A percentile compares a stretch with the other conserved stretches of the same genome.
phyloP scores from a whole-genome alignment of 2,888 invertebrate species.

The Pseudolycoriella hygida region DNA sequence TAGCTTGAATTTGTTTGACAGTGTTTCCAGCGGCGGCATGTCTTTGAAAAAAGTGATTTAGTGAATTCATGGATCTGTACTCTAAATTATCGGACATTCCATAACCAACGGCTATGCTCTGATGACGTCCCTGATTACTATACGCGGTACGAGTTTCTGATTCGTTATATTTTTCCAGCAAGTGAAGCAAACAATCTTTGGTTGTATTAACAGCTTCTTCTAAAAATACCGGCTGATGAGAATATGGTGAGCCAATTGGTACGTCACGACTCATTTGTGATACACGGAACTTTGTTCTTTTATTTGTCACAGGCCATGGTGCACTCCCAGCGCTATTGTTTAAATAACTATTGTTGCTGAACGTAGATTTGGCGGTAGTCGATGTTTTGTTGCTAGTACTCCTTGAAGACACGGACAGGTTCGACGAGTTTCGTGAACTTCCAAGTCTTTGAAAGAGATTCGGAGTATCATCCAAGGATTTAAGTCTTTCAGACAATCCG shows the following conservation, averaged over 20 bases:
- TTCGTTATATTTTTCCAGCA: constrained; percentile 57
- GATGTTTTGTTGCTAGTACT: neutral
- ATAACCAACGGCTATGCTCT: constrained; percentile 62
- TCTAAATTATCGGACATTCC: constrained; percentile 53
- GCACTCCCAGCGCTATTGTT: constrained; percentile 15
- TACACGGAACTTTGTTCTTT: constrained; percentile 43
- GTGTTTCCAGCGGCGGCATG: constrained; percentile 28
- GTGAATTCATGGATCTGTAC: constrained; percentile 60
- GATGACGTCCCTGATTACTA: constrained; percentile 40
- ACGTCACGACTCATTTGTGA: constrained; percentile 55
- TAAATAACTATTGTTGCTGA: neutral
- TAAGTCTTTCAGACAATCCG: constrained; percentile 20
- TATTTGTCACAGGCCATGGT: constrained; percentile 35
- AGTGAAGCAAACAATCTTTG: constrained; percentile 55
- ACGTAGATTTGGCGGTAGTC: constrained; percentile 2
- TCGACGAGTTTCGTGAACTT: neutral
- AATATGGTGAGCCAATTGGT: constrained; percentile 42
- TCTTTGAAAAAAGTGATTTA: constrained; percentile 61
- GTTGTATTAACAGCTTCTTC: constrained; percentile 45
- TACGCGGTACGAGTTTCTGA: constrained; percentile 32
- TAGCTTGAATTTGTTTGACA: constrained; percentile 24
- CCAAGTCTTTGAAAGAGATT: constrained; percentile 14
- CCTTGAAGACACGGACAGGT: neutral
- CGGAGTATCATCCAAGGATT: constrained; percentile 26
- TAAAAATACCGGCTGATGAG: constrained; percentile 33